These are phyloP conservation scores for Molorchus minor DNA, from an alignment of 2,888 invertebrate genomes.

Conservation along the genomic window DNA sequence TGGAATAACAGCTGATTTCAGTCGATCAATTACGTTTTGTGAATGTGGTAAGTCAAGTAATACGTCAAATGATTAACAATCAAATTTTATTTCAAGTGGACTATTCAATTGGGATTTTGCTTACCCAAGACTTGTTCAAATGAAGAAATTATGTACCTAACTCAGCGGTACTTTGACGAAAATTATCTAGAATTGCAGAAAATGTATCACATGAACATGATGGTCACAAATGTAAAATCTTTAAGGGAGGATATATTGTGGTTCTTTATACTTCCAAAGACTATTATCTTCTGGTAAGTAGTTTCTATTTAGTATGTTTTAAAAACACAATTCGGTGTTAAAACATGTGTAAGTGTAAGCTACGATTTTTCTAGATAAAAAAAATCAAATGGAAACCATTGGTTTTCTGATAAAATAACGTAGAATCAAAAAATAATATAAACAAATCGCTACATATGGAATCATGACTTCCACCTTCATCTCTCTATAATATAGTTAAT, in stretches of 20 bases:
- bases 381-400: too few species aligned
- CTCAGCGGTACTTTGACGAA: conserved; percentile 54
- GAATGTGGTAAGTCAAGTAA: not conserved
- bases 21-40: too few species aligned
- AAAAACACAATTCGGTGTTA: too few species aligned
- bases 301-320: too few species aligned
- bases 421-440: too few species aligned
- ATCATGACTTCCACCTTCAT: too few species aligned
- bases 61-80: not conserved
- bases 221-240: conserved; percentile 55
- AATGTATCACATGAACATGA: conserved; percentile 57
- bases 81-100: conserved; percentile 58
- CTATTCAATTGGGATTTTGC: conserved; percentile 62
- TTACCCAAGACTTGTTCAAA: conserved; percentile 60
- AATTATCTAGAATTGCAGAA: conserved; percentile 55
- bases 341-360: too few species aligned
- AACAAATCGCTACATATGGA: too few species aligned
- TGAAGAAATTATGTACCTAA: conserved; percentile 52
- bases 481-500: too few species aligned
- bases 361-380: too few species aligned
- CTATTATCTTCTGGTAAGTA: conserved; percentile 58
- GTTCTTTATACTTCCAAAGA: conserved; percentile 55
- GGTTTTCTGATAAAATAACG: too few species aligned
- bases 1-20: too few species aligned
- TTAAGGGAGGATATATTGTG: conserved; percentile 50